phyloP scores from a whole-genome alignment of 2,113 vertebrate species.

The Fregetta grallaria region DNA sequence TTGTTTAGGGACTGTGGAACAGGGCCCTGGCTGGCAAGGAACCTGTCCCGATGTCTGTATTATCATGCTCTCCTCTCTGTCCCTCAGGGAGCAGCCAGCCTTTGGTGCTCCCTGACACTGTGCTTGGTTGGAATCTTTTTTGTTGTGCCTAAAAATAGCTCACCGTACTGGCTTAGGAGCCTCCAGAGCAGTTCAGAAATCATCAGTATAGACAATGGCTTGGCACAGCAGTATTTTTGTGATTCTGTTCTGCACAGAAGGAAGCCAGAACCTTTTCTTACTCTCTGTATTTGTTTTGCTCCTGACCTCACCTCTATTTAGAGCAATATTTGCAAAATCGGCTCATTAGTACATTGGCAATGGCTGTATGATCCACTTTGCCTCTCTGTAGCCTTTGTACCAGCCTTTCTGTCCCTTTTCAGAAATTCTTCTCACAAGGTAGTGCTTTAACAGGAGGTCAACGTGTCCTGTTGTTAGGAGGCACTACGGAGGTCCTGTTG shows the following conservation, averaged over 20 bases:
- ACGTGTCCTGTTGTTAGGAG: neutral
- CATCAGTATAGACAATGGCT: neutral
- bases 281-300: neutral
- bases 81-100: neutral
- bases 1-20: neutral
- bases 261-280: neutral
- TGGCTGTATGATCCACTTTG: neutral
- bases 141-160: neutral
- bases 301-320: neutral
- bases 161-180: neutral
- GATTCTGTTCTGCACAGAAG: neutral
- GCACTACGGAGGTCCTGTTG: neutral
- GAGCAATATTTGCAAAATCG: neutral
- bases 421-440: neutral
- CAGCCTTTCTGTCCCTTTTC: neutral
- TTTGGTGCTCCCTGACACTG: neutral
- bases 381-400: neutral
- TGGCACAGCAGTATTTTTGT: neutral
- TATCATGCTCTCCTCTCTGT: neutral
- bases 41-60: neutral
- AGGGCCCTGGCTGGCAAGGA: accelerated
- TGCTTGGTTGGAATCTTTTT: neutral
- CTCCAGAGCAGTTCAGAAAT: neutral
- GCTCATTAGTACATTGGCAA: neutral
- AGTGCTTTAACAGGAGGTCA: neutral